These are phyloP conservation scores for Pardosa pseudoannulata DNA, from an alignment of 2,888 invertebrate genomes.

Conservation along the genomic window DNA sequence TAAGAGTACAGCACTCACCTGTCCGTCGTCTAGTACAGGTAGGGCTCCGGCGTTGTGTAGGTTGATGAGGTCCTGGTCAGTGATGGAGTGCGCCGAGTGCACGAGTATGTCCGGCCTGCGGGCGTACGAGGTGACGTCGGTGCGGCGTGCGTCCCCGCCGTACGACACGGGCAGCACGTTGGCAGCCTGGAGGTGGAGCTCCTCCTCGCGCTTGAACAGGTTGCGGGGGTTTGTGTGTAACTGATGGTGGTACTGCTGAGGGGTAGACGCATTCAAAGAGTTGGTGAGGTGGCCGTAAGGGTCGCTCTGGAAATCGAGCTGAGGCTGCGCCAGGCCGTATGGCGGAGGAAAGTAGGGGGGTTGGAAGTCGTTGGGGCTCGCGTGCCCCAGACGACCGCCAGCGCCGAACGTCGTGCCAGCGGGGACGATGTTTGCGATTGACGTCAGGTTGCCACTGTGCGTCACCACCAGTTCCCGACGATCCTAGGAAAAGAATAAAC, in stretches of 20 bases:
- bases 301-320: constrained; percentile 80
- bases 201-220: constrained; percentile 80
- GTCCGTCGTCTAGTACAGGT: constrained; percentile 81
- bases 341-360: constrained; percentile 97
- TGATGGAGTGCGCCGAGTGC: constrained; percentile 81
- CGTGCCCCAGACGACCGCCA: constrained; percentile 80
- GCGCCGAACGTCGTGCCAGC: constrained; percentile 78
- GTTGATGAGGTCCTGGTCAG: constrained; percentile 85
- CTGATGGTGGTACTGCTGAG: constrained; percentile 79
- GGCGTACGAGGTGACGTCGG: constrained; percentile 74
- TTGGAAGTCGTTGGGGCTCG: constrained; percentile 91
- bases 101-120: constrained; percentile 80
- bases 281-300: constrained; percentile 86
- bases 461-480: constrained; percentile 80
- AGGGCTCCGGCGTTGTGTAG: constrained; percentile 85
- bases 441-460: constrained; percentile 80
- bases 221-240: constrained; percentile 74
- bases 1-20: constrained; percentile 74
- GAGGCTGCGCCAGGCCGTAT: constrained; percentile 84
- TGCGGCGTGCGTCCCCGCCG: constrained; percentile 70
- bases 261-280: constrained; percentile 81
- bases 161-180: constrained; percentile 76
- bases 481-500: constrained; percentile 79
- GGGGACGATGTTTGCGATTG: constrained; percentile 80
- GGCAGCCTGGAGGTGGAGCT: constrained; percentile 80